Conservation (phyloP, 2,113 vertebrate species). For the Ceyx melanurus region DNA sequence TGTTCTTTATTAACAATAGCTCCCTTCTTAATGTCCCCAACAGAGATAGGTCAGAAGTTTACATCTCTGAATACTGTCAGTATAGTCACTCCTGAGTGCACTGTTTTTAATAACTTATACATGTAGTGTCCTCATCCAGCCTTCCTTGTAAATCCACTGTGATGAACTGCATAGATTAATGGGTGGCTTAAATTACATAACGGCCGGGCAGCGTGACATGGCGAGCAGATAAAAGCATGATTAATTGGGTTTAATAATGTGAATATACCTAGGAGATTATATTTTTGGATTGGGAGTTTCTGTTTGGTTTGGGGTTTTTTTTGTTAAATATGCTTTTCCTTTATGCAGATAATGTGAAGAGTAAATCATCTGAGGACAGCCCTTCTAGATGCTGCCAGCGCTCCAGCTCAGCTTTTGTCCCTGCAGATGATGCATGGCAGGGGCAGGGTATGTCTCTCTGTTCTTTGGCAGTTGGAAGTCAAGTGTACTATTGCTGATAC, state of each 20-base stretch:
- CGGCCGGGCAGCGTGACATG: background rate
- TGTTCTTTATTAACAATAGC: background rate
- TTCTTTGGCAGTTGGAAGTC: background rate
- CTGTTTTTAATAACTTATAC: background rate
- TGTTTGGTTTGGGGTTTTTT: background rate
- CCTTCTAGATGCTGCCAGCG: conserved; percentile 42
- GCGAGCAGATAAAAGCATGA: background rate
- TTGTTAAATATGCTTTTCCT: background rate
- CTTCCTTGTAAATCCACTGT: background rate
- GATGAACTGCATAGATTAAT: conserved; percentile 12
- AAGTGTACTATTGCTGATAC: background rate
- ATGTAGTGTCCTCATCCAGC: background rate
- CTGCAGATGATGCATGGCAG: conserved; percentile 2
- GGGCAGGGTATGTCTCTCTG: conserved; percentile 21
- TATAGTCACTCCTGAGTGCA: background rate
- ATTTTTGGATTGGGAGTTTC: background rate
- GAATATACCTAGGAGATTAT: conserved; percentile 19
- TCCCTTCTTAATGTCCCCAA: background rate
- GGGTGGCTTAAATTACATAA: conserved; percentile 30
- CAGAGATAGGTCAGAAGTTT: background rate
- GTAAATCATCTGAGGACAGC: conserved; percentile 49
- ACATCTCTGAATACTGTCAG: background rate
- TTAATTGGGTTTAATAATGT: conserved; percentile 28
- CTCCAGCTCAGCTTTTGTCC: background rate
- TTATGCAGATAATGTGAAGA: conserved; percentile 24